Evolutionary conservation across 1,140 invertebrate genomes (phyloP).

Genomic region (Drosophila biarmipes): DNA sequence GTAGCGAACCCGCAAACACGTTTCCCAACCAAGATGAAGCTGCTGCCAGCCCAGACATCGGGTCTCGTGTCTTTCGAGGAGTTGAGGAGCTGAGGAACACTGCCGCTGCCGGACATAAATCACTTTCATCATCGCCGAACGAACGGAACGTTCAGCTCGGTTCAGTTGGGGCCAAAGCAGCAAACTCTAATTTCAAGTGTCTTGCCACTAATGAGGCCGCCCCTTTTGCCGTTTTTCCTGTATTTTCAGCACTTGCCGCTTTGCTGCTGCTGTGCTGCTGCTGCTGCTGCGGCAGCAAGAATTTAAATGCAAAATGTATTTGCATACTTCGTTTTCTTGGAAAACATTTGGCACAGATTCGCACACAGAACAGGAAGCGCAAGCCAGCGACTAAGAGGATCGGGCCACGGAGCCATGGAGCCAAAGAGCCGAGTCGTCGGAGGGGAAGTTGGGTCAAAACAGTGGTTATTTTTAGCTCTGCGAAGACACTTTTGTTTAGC

Average conservation of each 20-base stretch:
- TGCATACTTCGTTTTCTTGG: constrained; percentile 55
- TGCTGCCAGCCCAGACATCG: constrained; percentile 39
- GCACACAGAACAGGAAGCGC: constrained; percentile 65
- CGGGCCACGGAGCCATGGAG: constrained; percentile 25
- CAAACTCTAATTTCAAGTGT: constrained; percentile 61
- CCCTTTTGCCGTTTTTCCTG: constrained; percentile 23
- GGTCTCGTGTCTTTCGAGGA: constrained; percentile 12
- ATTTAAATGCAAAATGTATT: constrained; percentile 53
- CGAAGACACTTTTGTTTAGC: constrained; percentile 52
- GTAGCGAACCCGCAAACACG: constrained; percentile 27
- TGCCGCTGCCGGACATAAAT: constrained; percentile 62
- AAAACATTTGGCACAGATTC: constrained; percentile 73
- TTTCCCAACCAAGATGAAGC: constrained; percentile 23
- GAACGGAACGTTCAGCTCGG: background rate
- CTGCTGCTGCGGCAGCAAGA: constrained; percentile 29
- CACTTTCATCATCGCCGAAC: constrained; percentile 68
- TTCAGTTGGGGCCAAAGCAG: constrained; percentile 15
- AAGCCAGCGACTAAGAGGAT: constrained; percentile 36
- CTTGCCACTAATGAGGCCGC: constrained; percentile 57
- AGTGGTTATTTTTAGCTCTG: constrained; percentile 63
- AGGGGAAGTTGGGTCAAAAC: constrained; percentile 36
- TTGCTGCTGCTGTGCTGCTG: background rate
- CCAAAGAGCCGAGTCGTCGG: background rate
- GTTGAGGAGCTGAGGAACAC: constrained; percentile 22
- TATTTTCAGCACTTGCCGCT: constrained; percentile 17